Percentiles rank a stretch among this genome's conserved stretches.
phyloP scores from a whole-genome alignment of 1,140 invertebrate genomes.

The Drosophila carrolli region DNA sequence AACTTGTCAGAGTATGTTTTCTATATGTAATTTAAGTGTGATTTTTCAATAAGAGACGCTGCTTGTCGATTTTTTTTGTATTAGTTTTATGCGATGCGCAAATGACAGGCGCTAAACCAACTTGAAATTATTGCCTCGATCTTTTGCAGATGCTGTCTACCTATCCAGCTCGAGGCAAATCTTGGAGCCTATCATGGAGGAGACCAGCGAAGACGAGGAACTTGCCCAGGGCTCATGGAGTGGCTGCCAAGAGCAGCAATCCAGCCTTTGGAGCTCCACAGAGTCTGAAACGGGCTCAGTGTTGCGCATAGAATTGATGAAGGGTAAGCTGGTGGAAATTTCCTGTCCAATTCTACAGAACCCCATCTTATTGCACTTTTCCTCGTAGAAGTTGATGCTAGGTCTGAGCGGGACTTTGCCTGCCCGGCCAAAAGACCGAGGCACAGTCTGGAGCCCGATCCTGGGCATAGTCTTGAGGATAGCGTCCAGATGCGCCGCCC shows the following conservation, averaged over 20 bases:
- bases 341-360: background rate
- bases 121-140: no score
- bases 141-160: conserved; percentile 76
- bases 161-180: conserved; percentile 80
- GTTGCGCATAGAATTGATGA: conserved; percentile 84
- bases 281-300: conserved; percentile 88
- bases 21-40: no score
- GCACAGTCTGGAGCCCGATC: conserved; percentile 84
- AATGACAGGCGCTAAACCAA: no score
- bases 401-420: conserved; percentile 91
- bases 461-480: conserved; percentile 57
- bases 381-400: conserved; percentile 86
- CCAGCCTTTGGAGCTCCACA: conserved; percentile 86
- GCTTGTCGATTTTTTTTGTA: no score
- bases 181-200: conserved; percentile 90
- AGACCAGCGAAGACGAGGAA: conserved; percentile 89
- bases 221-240: conserved; percentile 84
- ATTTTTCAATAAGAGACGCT: no score
- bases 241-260: conserved; percentile 46
- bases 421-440: conserved; percentile 92
- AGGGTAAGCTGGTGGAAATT: conserved; percentile 71
- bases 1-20: no score
- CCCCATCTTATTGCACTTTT: background rate
- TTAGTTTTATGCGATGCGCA: no score
- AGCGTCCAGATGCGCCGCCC: conserved; percentile 63